phyloP scores from a whole-genome alignment of 2,113 vertebrate genomes.

The Suncus etruscus region DNA sequence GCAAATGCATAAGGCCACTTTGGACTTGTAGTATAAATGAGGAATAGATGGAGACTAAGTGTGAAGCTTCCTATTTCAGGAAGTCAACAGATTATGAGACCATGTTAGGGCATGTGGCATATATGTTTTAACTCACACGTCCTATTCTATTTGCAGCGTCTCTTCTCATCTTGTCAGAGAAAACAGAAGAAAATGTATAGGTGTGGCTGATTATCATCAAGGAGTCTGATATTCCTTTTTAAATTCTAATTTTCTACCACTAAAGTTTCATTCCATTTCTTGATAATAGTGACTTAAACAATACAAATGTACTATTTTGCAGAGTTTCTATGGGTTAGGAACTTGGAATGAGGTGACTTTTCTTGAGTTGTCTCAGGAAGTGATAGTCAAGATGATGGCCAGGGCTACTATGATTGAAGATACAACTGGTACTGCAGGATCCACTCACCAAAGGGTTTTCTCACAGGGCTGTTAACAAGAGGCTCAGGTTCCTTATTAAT shows the following conservation, averaged over 20 bases:
- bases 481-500: background rate
- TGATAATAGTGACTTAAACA: background rate
- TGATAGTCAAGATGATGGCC: too few relatives aligned
- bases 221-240: background rate
- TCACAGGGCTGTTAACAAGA: background rate
- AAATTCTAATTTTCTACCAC: background rate
- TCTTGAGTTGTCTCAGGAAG: background rate
- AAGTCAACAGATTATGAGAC: background rate
- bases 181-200: background rate
- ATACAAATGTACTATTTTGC: background rate
- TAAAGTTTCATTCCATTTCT: background rate
- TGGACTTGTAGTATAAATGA: background rate
- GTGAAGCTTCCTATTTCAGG: background rate
- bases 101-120: accelerated
- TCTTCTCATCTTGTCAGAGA: background rate
- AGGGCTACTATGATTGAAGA: background rate
- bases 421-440: background rate
- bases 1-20: background rate
- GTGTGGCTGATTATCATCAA: background rate
- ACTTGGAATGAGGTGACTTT: background rate
- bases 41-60: background rate
- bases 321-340: background rate
- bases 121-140: background rate
- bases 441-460: background rate
- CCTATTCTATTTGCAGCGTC: background rate